A percentile compares a stretch with the other conserved stretches of the same genome.
phyloP scores from a whole-genome alignment of 2,113 vertebrate species.

The Hymenochirus boettgeri region DNA sequence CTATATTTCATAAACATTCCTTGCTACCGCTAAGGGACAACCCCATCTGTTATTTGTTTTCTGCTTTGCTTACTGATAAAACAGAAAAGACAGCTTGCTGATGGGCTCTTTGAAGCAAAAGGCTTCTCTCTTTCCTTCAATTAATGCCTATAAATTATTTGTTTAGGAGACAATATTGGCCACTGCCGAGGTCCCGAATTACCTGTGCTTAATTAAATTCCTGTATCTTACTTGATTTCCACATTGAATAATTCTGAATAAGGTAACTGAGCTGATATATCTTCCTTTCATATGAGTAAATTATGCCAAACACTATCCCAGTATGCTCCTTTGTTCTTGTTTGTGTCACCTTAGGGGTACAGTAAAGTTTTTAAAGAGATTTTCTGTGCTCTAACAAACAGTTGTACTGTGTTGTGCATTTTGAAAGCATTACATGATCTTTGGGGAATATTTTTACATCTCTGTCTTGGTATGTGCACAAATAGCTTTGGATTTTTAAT shows the following conservation, averaged over 20 bases:
- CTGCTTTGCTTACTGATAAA: constrained; percentile 63
- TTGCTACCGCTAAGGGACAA: constrained; percentile 53
- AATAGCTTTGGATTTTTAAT: constrained; percentile 27
- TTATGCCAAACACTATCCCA: constrained; percentile 28
- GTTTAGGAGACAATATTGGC: constrained; percentile 47
- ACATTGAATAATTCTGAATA: constrained; percentile 3
- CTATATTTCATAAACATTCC: constrained; percentile 58
- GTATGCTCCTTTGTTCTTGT: constrained; percentile 17
- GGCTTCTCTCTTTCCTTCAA: constrained; percentile 58
- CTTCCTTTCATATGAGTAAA: constrained; percentile 31
- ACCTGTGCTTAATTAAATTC: constrained; percentile 50
- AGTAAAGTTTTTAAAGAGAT: constrained; percentile 35
- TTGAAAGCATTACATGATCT: constrained; percentile 21
- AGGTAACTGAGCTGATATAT: neutral
- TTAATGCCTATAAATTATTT: constrained; percentile 62
- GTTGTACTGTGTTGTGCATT: constrained; percentile 10
- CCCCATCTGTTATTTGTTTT: constrained; percentile 68
- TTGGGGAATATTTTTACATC: constrained; percentile 25
- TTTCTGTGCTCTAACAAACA: constrained; percentile 15
- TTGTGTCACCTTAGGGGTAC: constrained; percentile 35
- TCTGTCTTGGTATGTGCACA: constrained; percentile 25
- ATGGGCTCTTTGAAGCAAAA: constrained; percentile 66
- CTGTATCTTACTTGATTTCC: constrained; percentile 15
- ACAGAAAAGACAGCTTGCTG: constrained; percentile 66
- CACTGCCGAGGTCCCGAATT: constrained; percentile 53